A percentile compares a stretch with the other conserved stretches of the same genome.
Conservation (phyloP, 2,797 vertebrate species). For the Neosalanx taihuensis region DNA sequence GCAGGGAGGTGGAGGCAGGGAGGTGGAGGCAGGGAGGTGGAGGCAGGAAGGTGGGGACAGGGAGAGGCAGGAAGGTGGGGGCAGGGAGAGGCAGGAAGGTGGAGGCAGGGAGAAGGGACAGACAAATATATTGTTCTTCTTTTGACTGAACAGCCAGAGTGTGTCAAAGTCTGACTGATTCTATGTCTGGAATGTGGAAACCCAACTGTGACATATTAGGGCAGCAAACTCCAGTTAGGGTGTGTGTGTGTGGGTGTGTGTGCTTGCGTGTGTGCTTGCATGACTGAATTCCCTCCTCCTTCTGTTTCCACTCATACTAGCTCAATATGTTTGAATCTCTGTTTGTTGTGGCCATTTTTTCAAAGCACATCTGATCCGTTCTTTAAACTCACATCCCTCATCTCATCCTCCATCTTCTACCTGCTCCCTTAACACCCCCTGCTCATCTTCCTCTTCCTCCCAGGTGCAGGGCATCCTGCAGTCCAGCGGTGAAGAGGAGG, state of each 20-base stretch:
- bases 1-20: no score
- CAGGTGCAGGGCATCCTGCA: slow-evolving; percentile 90
- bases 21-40: no score
- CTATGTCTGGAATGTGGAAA: slow-evolving; percentile 32
- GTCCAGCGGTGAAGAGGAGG: slow-evolving; percentile 85
- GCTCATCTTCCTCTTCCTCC: background rate
- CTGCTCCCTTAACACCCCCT: background rate
- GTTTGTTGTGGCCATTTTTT: no score
- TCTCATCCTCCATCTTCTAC: background rate
- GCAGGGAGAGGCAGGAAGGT: no score
- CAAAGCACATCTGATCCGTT: no score
- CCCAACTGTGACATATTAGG: slow-evolving; percentile 27
- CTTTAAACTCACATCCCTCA: no score
- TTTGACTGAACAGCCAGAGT: no score
- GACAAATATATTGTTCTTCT: no score
- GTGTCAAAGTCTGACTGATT: background rate
- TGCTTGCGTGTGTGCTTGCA: slow-evolving; percentile 1
- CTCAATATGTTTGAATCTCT: no score
- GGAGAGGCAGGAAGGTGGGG: no score
- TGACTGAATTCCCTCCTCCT: background rate
- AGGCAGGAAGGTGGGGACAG: no score
- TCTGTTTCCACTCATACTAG: no score
- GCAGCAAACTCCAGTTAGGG: slow-evolving; percentile 4
- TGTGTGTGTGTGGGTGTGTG: background rate
- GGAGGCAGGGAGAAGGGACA: slow-evolving; percentile 19